These are phyloP conservation scores for Prochilodus magdalenae DNA, from an alignment of 2,113 vertebrate species.

Conservation along the genomic window DNA sequence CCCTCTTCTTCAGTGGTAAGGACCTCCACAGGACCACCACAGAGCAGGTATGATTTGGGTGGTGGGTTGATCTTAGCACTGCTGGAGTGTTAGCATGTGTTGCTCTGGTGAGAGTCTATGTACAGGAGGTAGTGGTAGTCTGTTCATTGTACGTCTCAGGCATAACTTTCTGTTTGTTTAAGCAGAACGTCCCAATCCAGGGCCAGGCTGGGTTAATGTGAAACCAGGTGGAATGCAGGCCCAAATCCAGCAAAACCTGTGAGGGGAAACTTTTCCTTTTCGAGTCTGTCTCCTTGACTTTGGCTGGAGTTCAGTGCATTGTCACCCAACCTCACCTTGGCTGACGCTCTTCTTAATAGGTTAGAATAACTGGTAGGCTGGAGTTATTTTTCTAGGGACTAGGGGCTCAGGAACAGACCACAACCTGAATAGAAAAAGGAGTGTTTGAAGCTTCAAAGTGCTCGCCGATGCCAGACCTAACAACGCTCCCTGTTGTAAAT, in stretches of 20 bases:
- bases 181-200: slow-evolving; percentile 28
- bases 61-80: too few species aligned
- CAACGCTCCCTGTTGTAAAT: slow-evolving; percentile 7
- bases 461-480: neutral
- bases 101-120: too few species aligned
- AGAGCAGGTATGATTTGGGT: too few species aligned
- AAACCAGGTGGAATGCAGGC: slow-evolving; percentile 25
- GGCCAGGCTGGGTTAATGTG: slow-evolving; percentile 38
- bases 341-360: neutral
- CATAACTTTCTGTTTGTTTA: slow-evolving; percentile 5
- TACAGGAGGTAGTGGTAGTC: too few species aligned
- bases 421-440: neutral
- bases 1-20: too few species aligned
- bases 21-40: too few species aligned
- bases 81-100: too few species aligned
- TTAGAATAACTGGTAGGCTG: neutral
- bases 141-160: neutral
- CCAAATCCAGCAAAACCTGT: slow-evolving; percentile 17
- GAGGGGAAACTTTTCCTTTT: neutral
- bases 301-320: slow-evolving; percentile 17
- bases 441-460: neutral
- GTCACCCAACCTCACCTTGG: neutral
- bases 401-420: neutral
- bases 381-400: neutral
- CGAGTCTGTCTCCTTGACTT: neutral